Evolutionary conservation across 1,140 invertebrate genomes (phyloP), one percentile per base, ranked within the genome.

Genomic region (Trigoniulus corallinus): DNA sequence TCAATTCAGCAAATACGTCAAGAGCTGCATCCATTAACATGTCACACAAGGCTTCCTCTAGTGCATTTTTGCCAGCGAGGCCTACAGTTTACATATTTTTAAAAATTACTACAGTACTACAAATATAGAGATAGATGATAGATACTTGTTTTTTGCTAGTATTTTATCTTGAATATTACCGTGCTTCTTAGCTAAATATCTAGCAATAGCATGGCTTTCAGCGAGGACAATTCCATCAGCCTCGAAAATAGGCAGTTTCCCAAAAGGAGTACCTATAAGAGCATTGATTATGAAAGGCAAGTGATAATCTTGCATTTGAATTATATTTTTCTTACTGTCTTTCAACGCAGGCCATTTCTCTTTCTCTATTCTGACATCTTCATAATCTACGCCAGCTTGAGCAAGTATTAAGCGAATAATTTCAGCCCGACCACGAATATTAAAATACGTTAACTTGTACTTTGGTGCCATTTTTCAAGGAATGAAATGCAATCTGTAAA

Each of bases 351-450:
- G 59, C 73, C 74, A 77, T 24, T 71, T 60, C 43, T 63, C 70
- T n/a, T 50, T 53, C 40, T 58, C 56, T 51, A 79, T 71, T 48
- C 79, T 72, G 1, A 72, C 59, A 62, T 88, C 84, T 60, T 82
- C 78, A 59, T 79, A 88, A 22, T 76, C 70, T n/a, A 78, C 67
- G 44, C 70, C 74, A 34, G 29, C 29, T 34, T 34, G 29, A 34
- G 29, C 29, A 7, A 34, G 29, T 7, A 7, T 7, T 7, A 34
- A 15, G 15, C 29, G 29, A 34, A 15, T 15, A 7, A 34, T 7
- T 15, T 34, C 29, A 7, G 29, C 29, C 15, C 29, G 7, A 15
- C 29, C 29, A 7, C 29, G 7, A 15, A 15, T 15, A 15, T 34
- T 34, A 15, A 34, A 34, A 15, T 34, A 34, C 7, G 29, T 34